phyloP scores from a whole-genome alignment of 2,113 vertebrate species.

The Prionailurus viverrinus region DNA sequence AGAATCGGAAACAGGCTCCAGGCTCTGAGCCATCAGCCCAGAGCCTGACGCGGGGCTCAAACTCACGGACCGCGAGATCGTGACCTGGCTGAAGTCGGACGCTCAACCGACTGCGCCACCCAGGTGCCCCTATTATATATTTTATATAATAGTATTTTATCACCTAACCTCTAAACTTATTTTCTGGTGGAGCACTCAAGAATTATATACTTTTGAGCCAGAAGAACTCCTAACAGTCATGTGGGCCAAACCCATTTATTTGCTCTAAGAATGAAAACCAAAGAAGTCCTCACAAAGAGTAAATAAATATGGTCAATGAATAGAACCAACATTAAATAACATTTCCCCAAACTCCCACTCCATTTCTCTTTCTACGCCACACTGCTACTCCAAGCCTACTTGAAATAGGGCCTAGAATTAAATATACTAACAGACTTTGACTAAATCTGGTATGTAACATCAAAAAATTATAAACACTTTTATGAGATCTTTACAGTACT shows the following conservation, averaged over 20 bases:
- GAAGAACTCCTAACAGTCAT: background rate
- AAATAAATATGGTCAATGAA: background rate
- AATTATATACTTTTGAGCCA: background rate
- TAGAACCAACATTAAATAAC: background rate
- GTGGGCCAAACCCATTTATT: background rate
- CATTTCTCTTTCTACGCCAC: background rate
- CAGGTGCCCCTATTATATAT: background rate
- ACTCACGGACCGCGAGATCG: too few relatives aligned
- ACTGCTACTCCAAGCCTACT: background rate
- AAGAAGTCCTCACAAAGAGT: background rate
- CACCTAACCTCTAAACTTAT: constrained; percentile 35
- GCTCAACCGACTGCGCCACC: too few relatives aligned
- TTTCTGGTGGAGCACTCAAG: background rate
- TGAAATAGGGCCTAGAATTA: background rate
- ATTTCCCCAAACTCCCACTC: background rate
- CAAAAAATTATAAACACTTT: background rate
- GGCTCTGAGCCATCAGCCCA: too few relatives aligned
- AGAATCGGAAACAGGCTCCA: too few relatives aligned
- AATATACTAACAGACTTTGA: background rate
- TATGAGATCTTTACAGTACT: background rate
- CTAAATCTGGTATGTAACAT: background rate
- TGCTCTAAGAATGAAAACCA: constrained; percentile 6
- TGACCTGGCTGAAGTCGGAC: too few relatives aligned
- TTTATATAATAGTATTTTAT: background rate
- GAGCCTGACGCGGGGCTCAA: too few relatives aligned